Percentiles rank a stretch among this genome's conserved stretches.
phyloP scores from a whole-genome alignment of 2,888 invertebrate species.

The Eledona agricola region DNA sequence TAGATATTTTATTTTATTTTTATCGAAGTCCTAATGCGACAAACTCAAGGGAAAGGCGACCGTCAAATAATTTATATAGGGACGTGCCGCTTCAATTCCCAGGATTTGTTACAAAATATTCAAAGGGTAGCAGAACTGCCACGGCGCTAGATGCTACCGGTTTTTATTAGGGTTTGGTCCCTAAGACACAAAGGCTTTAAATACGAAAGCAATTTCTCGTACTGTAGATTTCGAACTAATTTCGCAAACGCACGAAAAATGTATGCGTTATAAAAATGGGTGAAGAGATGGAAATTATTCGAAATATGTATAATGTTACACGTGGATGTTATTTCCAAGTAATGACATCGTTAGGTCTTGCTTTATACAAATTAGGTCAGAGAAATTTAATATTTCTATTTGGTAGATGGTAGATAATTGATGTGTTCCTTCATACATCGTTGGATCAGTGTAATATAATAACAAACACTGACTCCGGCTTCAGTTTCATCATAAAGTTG shows the following conservation, averaged over 20 bases:
- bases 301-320: no score
- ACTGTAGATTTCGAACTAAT: no score
- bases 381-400: constrained; percentile 34
- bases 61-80: constrained; percentile 36
- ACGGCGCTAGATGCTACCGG: constrained; percentile 29
- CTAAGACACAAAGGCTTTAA: constrained; percentile 16
- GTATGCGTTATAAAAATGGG: no score
- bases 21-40: constrained; percentile 21
- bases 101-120: constrained; percentile 38
- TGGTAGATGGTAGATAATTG: constrained; percentile 27
- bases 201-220: constrained; percentile 7
- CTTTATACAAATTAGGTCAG: constrained; percentile 22
- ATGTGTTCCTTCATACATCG: constrained; percentile 13
- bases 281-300: no score
- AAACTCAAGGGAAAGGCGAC: constrained; percentile 16
- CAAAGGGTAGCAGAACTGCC: constrained; percentile 34
- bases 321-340: constrained; percentile 15
- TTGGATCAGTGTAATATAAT: constrained; percentile 19
- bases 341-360: constrained; percentile 26
- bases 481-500: constrained; percentile 26
- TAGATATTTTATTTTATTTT: constrained; percentile 26
- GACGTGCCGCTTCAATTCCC: constrained; percentile 33
- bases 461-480: no score
- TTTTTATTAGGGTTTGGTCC: constrained; percentile 31
- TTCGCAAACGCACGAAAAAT: no score